A percentile compares a stretch with the other conserved stretches of the same genome.
Conservation (phyloP, 2,888 invertebrate species). For the Uloborus plumipes region DNA sequence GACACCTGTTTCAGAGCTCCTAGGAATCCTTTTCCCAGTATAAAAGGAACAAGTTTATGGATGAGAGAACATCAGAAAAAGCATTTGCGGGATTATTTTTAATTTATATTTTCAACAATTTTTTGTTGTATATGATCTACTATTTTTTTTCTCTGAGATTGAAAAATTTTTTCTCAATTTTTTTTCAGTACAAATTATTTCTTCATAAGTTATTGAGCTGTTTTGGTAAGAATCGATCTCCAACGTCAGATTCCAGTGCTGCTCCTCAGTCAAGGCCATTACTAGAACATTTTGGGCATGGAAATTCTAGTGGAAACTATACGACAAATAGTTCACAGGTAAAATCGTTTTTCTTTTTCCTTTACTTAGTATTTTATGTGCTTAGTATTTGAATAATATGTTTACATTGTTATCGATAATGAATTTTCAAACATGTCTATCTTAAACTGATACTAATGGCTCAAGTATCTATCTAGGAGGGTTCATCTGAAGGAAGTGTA, state of each 20-base stretch:
- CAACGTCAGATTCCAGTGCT: constrained; percentile 29
- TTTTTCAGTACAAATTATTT: constrained; percentile 57
- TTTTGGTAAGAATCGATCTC: constrained; percentile 18
- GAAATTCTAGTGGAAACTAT: constrained; percentile 53
- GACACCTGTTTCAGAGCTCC: no score
- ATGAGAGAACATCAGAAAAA: no score
- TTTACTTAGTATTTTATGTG: neutral
- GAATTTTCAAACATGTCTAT: no score
- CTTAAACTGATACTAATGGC: no score
- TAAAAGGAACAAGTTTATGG: no score
- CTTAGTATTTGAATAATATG: no score
- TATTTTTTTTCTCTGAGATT: no score
- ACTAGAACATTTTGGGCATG: constrained; percentile 53
- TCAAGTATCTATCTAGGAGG: constrained; percentile 20
- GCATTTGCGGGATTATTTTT: no score
- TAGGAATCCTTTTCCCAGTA: no score
- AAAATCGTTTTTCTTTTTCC: neutral
- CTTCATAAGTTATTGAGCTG: constrained; percentile 41
- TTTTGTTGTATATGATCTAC: no score
- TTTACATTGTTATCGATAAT: no score
- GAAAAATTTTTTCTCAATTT: neutral
- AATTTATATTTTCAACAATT: no score
- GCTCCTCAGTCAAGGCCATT: constrained; percentile 54
- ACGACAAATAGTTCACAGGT: constrained; percentile 62
- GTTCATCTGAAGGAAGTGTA: constrained; percentile 60